These are phyloP conservation scores for Danaus plexippus DNA, from an alignment of 1,140 invertebrate species.

Conservation along the genomic window DNA sequence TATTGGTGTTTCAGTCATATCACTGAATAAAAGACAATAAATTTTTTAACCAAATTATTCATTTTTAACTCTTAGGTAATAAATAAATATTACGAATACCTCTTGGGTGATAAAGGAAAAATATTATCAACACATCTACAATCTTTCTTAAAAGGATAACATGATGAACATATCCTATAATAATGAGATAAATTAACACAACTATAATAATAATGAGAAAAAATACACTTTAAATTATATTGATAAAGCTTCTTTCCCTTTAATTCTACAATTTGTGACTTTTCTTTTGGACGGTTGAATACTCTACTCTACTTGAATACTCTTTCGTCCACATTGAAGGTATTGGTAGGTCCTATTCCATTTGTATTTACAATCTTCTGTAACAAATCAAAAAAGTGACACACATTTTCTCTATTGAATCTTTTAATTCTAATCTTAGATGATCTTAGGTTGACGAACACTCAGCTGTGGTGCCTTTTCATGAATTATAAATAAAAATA, in stretches of 20 bases:
- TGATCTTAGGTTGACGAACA: too few relatives aligned
- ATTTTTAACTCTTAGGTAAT: neutral
- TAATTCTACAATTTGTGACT: too few relatives aligned
- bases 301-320: too few relatives aligned
- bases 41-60: neutral
- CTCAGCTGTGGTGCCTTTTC: too few relatives aligned
- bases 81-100: neutral
- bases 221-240: constrained; percentile 3
- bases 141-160: neutral
- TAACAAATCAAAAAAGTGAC: too few relatives aligned
- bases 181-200: constrained; percentile 1
- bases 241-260: neutral
- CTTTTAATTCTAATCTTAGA: too few relatives aligned
- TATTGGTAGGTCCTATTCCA: too few relatives aligned
- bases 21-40: neutral
- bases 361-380: too few relatives aligned
- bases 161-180: neutral
- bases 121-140: neutral
- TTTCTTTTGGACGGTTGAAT: too few relatives aligned
- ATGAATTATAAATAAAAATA: too few relatives aligned
- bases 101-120: neutral
- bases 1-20: neutral
- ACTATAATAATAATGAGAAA: constrained; percentile 4
- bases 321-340: too few relatives aligned
- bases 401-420: too few relatives aligned